Evolutionary conservation across 2,888 invertebrate species (phyloP).

Genomic region (Coleophora deauratella): DNA sequence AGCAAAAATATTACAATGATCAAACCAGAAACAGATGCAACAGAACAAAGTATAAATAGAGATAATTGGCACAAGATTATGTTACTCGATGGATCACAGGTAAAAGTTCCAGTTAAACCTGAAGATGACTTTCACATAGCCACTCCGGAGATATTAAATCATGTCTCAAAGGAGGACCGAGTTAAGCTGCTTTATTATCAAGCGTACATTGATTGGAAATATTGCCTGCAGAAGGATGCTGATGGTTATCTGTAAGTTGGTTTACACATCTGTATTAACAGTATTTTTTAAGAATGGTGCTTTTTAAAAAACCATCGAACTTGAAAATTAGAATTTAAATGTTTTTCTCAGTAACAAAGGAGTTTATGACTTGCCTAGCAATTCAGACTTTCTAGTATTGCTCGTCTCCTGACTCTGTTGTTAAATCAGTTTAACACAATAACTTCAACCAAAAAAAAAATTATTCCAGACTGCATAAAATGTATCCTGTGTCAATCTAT

Average conservation of each 20-base stretch:
- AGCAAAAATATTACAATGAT: not conserved
- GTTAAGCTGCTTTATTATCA: constrained; percentile 38
- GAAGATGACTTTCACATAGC: constrained; percentile 40
- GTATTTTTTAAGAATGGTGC: too few species aligned
- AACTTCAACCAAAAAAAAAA: too few species aligned
- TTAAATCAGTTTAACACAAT: too few species aligned
- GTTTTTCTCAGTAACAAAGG: too few species aligned
- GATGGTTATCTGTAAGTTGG: constrained; percentile 47
- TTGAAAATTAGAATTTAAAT: too few species aligned
- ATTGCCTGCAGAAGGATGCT: constrained; percentile 35
- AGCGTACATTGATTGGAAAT: constrained; percentile 37
- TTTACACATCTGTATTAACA: not conserved
- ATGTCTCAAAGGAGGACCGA: constrained; percentile 17
- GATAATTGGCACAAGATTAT: not conserved
- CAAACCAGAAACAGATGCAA: too few species aligned
- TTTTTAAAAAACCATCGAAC: too few species aligned
- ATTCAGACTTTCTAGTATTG: too few species aligned
- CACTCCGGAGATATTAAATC: constrained; percentile 26
- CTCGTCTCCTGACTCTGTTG: too few species aligned
- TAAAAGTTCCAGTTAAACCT: constrained; percentile 25
- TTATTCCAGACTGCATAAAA: too few species aligned
- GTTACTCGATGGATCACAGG: constrained; percentile 19
- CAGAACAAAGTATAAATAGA: too few species aligned
- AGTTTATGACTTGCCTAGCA: not conserved
- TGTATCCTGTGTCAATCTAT: too few species aligned